Base-by-base conservation (phyloP, 2,797 vertebrate genomes). In the Anniella stebbinsi region DNA sequence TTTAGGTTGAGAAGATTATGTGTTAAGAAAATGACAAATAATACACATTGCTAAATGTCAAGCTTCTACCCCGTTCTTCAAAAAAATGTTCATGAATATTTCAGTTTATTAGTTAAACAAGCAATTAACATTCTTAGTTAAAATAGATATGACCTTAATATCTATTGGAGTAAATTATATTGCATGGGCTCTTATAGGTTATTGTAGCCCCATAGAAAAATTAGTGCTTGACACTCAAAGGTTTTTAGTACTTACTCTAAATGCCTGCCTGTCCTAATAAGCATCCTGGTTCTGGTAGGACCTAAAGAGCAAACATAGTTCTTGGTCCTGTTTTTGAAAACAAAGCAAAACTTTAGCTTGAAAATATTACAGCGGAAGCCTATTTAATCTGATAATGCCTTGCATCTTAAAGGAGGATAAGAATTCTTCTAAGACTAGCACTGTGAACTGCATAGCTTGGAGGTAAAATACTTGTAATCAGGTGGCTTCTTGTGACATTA, bases 361-460 rank as follows among this genome's bases (percentile, higher is more conserved):
- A 90, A 93, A 93, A 87, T 89, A 67, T 17, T 88, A 23, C 41
- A 72, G 18, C 15, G 21, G 23, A 87, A 73, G 15, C 3, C 3
- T 76, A 36, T 84, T 67, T 78, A 54, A 85, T 7, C 93, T 38
- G 72, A 28, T 38, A 3, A 66, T 93, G 76, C 41, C 2, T 88
- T 13, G 2, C n/a, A 83, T 89, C 10, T 88, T 82, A 83, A 72
- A 41, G 72, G 66, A 36, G 69, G 25, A 0, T 81, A 28, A 86
- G 86, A 86, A 70, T 11, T 51, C 73, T 33, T 25, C 13, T 36
- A 33, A 45, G 77, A 72, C 89, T 89, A 5, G 1, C 4, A 88
- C 69, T 80, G 13, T 57, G 80, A 57, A 2, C 21, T 80, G n/a
- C 84, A 33, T 81, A 67, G 45, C 17, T 54, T 86, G 51, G 51